Base-by-base conservation (phyloP, 2,888 invertebrate genomes). In the Eupelmus urozonus region DNA sequence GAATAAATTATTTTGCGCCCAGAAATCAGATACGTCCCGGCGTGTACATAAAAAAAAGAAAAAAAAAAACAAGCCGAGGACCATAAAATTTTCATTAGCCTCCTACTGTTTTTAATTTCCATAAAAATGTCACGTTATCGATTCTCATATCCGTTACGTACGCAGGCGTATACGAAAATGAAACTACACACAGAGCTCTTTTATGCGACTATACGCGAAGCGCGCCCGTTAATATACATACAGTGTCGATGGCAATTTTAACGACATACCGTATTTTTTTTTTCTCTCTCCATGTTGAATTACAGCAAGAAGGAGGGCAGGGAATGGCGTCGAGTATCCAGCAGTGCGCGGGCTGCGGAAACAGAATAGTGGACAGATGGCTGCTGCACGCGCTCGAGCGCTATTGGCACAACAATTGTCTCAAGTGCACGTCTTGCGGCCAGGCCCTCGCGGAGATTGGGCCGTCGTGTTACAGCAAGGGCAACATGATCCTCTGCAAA, bases 331-430 rank as follows among this genome's bases (percentile, higher is more conserved):
- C 86, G 80, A 87, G 85, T 76, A 92, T 94, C 87, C 95, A 95
- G 90, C 94, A 94, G 89, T 97, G 97, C 91, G 96, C 96, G 84
- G 97, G 97, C 84, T 98, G 97, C 91, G 96, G 96, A 85, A 95
- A 96, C 90, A 95, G 96, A 92, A 97, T 97, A 89, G 93, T 95
- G 86, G 97, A 97, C 92, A 93, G 97, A 91, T 97, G 95, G 92
- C 93, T 97, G 84, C 93, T 98, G 83, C 95, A 96, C 91, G 97
- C 97, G 85, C 92, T 97, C 90, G 97, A 98, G 92, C 93, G 97
- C 90, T 97, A 96, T 91, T 98, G 98, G 98, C 98, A 98, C 92
- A 96, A 97, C 92, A 94, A 95, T 85, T 98, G 98, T 91, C 93
- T 98, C 87, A 98, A 97, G 92, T 98, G 98, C 92, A 94, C 96